These are phyloP conservation scores for Drosophila mauritiana DNA, from an alignment of 1,140 invertebrate genomes.

Conservation along the genomic window DNA sequence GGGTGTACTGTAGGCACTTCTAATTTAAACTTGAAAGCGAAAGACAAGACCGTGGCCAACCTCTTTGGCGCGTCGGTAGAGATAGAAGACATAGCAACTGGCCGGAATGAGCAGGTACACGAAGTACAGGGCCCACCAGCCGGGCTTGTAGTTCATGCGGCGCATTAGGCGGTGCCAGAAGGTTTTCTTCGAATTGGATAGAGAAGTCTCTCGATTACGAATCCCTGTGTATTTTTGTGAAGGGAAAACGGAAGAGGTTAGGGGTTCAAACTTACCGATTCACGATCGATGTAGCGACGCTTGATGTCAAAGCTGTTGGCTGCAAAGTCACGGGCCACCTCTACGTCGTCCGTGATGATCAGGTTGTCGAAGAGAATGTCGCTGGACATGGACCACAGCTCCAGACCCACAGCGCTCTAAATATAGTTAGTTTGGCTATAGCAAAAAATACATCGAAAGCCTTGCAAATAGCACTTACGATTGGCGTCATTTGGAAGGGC, in stretches of 20 bases:
- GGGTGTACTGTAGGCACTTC: constrained; percentile 4
- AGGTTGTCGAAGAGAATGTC: constrained; percentile 98
- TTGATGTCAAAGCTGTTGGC: constrained; percentile 94
- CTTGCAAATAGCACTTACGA: constrained; percentile 89
- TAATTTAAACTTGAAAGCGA: constrained; percentile 9
- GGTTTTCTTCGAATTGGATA: constrained; percentile 86
- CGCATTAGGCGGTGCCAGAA: constrained; percentile 90
- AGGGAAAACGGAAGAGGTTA: background rate
- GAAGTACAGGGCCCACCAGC: constrained; percentile 91
- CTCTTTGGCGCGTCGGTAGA: constrained; percentile 88
- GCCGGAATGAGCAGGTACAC: constrained; percentile 91
- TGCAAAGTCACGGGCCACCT: constrained; percentile 93
- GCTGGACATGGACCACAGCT: constrained; percentile 99
- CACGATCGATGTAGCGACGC: constrained; percentile 90
- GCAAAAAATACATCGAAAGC: background rate
- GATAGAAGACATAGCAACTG: constrained; percentile 89
- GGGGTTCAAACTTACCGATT: constrained; percentile 88
- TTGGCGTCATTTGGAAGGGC: constrained; percentile 95
- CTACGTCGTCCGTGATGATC: constrained; percentile 93
- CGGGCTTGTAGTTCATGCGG: constrained; percentile 91
- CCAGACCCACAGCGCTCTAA: constrained; percentile 96
- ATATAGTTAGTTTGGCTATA: background rate
- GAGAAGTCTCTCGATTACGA: constrained; percentile 20
- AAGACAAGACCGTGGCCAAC: constrained; percentile 82
- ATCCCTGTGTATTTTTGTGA: constrained; percentile 15